Evolutionary conservation across 2,888 invertebrate species (phyloP).

Genomic region (Falcaria lacertinaria): DNA sequence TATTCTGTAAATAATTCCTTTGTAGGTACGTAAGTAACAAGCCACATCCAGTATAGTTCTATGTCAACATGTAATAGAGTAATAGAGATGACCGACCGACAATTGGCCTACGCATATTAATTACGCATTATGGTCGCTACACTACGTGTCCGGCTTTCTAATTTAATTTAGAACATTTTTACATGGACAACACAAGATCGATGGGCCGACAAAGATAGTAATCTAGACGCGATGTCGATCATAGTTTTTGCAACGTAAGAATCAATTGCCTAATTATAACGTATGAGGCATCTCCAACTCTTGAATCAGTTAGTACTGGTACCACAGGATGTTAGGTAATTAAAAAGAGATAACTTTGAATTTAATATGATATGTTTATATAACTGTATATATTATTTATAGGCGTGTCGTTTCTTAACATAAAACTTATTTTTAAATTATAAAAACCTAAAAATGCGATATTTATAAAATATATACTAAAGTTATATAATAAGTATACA

Average conservation of each 20-base stretch:
- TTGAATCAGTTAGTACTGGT: background rate
- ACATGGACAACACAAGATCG: conserved; percentile 37
- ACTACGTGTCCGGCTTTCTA: conserved; percentile 63
- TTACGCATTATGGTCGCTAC: conserved; percentile 53
- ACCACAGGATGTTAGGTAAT: no score
- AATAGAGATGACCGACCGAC: conserved; percentile 64
- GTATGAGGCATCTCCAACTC: background rate
- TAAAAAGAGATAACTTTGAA: no score
- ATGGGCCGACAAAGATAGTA: conserved; percentile 22
- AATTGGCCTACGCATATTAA: conserved; percentile 73
- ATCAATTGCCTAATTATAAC: background rate
- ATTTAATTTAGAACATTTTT: conserved; percentile 58
- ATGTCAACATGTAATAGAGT: conserved; percentile 25
- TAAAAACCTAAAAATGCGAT: no score
- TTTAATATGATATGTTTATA: no score
- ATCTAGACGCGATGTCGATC: conserved; percentile 17
- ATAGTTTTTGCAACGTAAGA: background rate
- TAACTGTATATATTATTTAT: no score
- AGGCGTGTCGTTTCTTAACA: no score
- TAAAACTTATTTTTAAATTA: no score
- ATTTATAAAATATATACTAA: no score
- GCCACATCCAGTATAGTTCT: conserved; percentile 32
- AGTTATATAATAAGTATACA: no score
- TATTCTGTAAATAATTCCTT: no score
- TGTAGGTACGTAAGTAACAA: background rate